Evolutionary conservation across 2,888 invertebrate genomes (phyloP).

Genomic region (Axea sp.): DNA sequence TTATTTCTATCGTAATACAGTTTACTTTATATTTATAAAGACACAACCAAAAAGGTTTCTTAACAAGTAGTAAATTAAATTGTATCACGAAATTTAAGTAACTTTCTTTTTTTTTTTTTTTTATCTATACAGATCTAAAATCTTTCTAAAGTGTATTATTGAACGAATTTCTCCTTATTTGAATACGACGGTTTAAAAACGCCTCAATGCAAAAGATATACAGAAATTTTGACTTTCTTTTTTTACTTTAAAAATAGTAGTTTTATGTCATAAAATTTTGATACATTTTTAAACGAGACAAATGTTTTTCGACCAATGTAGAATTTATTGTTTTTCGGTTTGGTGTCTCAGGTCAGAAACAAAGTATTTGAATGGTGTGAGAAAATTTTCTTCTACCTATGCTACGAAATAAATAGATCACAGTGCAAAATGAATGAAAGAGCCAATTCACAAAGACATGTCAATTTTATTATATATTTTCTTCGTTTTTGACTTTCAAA

Average conservation of each 20-base stretch:
- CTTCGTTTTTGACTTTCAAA: not conserved
- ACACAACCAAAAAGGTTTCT: constrained; percentile 1
- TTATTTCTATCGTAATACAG: not conserved
- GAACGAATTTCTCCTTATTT: constrained; percentile 44
- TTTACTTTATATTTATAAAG: not conserved
- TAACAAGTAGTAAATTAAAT: constrained; percentile 39
- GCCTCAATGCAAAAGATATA: constrained; percentile 25
- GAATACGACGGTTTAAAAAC: constrained; percentile 21
- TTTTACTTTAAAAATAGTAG: constrained; percentile 4
- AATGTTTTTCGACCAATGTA: constrained; percentile 22
- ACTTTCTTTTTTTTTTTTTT: constrained; percentile 36
- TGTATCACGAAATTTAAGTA: constrained; percentile 38
- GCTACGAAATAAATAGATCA: not conserved
- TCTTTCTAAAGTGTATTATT: constrained; percentile 20
- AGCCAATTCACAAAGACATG: not conserved
- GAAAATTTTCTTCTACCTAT: not conserved
- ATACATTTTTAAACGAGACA: constrained; percentile 18
- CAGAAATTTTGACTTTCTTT: constrained; percentile 36
- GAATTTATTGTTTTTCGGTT: constrained; percentile 13
- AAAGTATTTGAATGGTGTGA: constrained; percentile 9
- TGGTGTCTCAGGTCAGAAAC: constrained; percentile 2
- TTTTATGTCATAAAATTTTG: constrained; percentile 23
- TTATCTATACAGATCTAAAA: constrained; percentile 34
- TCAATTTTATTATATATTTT: not conserved
- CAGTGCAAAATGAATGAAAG: constrained; percentile 14